These are phyloP conservation scores for Acrocyrtus sp. DNA, from an alignment of 2,888 invertebrate genomes.

Conservation along the genomic window DNA sequence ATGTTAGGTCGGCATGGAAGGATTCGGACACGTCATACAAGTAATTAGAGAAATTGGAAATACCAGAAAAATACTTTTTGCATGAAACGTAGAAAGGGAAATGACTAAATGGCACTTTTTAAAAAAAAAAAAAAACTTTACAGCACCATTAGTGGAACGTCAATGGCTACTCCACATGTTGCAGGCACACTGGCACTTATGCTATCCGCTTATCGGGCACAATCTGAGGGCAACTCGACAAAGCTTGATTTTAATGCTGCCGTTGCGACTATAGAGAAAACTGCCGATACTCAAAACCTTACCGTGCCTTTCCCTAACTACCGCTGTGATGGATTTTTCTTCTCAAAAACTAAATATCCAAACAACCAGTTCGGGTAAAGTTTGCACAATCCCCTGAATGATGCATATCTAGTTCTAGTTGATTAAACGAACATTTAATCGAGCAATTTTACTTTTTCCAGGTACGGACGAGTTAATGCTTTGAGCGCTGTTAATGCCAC, in stretches of 20 bases:
- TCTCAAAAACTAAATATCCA: neutral
- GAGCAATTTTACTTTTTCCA: neutral
- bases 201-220: conserved; percentile 2
- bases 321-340: neutral
- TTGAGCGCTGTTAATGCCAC: conserved; percentile 17
- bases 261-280: neutral
- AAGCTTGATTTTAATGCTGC: neutral
- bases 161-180: conserved; percentile 29
- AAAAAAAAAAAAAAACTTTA: too few relatives aligned
- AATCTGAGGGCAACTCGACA: neutral
- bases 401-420: neutral
- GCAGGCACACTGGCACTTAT: conserved; percentile 22
- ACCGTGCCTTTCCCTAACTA: conserved; percentile 2
- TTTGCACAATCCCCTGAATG: too few relatives aligned
- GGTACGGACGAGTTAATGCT: conserved; percentile 19
- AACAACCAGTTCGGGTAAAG: conserved; percentile 29
- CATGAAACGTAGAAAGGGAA: too few relatives aligned
- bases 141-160: conserved; percentile 27
- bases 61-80: too few relatives aligned
- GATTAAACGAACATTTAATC: neutral
- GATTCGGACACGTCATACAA: neutral
- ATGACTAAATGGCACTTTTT: too few relatives aligned
- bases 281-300: conserved; percentile 6
- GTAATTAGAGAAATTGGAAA: neutral
- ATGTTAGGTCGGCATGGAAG: conserved; percentile 8